Evolutionary conservation across 2,113 vertebrate genomes (phyloP), one percentile per base, ranked within the genome.

Genomic region (human (Homo sapiens)): DNA sequence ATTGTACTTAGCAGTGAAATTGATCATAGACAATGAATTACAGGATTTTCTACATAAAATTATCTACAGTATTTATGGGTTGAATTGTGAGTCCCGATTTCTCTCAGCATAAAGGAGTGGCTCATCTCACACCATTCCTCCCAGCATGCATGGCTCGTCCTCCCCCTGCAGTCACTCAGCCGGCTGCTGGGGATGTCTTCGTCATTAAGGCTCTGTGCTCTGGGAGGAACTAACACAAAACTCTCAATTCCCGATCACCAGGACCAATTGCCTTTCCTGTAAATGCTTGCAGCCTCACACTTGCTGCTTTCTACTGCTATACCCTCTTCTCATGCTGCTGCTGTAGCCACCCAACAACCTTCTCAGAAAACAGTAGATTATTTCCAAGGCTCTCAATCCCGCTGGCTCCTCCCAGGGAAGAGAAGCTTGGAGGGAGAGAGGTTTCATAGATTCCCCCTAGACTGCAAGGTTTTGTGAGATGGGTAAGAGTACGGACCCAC

Each of bases 401-500:
- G 1, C 82, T 13, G 27, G 35, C 25, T 22, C 17, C 2, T 13
- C 64, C 72, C 45, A n/a, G 81, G 61, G 25, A 93, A 84, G 78
- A 93, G 57, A 64, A 30, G 40, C 73, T 59, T 52, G 27, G 79
- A n/a, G 73, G 22, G 12, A 13, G 32, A 38, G 2, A 70, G 5
- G 11, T 7, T 68, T 52, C 70, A 38, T 3, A 59, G 50, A 61
- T 84, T 79, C 40, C 61, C 11, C 16, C 61, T n/a, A 45, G 22
- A 30, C 23, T 43, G 70, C 30, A 40, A 73, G 22, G 40, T 64
- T 43, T 32, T 70, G 20, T 82, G 76, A 50, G 25, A 32, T 14
- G 38, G 30, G 8, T 25, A 5, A 80, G 38, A 25, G 32, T 5
- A 55, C 1, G n/a, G 3, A 57, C 0, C 3, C 7, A 17, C 25